phyloP scores from a whole-genome alignment of 1,140 invertebrate genomes.

The Vollenhovia emeryi region DNA sequence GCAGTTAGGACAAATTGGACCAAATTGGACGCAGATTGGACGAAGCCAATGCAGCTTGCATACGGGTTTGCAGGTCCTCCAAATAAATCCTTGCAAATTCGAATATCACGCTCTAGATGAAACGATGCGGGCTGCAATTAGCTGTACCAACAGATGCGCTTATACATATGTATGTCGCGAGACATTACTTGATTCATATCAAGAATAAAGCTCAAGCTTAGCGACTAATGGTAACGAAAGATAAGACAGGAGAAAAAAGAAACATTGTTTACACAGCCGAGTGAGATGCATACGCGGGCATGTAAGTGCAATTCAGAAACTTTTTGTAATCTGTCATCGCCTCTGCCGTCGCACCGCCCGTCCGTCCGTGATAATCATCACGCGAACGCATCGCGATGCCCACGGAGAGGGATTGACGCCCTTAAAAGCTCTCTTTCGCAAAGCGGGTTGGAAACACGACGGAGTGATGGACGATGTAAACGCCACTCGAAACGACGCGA shows the following conservation, averaged over 20 bases:
- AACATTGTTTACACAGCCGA: background rate
- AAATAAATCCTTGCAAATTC: slow-evolving; percentile 24
- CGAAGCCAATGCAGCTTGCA: background rate
- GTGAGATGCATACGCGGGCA: background rate
- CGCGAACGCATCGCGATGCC: slow-evolving; percentile 18
- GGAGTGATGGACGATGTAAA: slow-evolving; percentile 5
- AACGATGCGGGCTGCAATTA: slow-evolving; percentile 8
- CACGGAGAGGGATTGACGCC: slow-evolving; percentile 17
- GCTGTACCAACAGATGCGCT: background rate
- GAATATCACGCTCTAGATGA: background rate
- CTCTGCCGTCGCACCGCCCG: background rate
- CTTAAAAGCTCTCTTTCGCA: slow-evolving; percentile 41
- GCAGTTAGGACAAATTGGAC: background rate
- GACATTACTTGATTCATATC: background rate
- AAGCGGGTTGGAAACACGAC: slow-evolving; percentile 5
- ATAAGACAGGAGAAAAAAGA: slow-evolving; percentile 20
- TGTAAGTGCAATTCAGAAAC: background rate
- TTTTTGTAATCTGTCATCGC: slow-evolving; percentile 27
- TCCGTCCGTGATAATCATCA: slow-evolving; percentile 34
- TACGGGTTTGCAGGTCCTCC: slow-evolving; percentile 7
- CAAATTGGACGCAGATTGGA: background rate
- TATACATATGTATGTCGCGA: background rate
- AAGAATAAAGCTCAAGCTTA: background rate
- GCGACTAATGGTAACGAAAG: background rate
- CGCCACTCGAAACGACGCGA: background rate